Conservation (phyloP, 1,140 invertebrate species). For the Neodiprion lecontei region DNA sequence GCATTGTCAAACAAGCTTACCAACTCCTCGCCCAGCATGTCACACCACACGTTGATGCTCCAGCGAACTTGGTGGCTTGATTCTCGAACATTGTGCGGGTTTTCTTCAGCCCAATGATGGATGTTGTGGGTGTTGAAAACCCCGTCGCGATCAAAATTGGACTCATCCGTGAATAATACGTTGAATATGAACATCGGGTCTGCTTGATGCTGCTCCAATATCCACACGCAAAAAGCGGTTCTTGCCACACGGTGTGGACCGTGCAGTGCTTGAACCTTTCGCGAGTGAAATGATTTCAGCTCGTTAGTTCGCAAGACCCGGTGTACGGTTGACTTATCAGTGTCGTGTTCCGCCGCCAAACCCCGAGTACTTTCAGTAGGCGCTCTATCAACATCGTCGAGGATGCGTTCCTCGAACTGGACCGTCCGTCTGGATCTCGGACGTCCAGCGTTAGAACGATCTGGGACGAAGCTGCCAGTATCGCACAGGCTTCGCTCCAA, state of each 20-base stretch:
- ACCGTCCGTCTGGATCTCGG: too few relatives aligned
- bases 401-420: too few relatives aligned
- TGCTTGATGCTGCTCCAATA: conserved; percentile 19
- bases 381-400: too few relatives aligned
- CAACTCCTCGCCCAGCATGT: conserved; percentile 36
- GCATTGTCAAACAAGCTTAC: not conserved
- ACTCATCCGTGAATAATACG: conserved; percentile 49
- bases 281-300: too few relatives aligned
- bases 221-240: conserved; percentile 17
- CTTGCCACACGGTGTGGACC: not conserved
- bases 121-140: conserved; percentile 52
- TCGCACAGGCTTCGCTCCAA: too few relatives aligned
- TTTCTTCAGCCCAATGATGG: conserved; percentile 49
- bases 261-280: too few relatives aligned
- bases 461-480: too few relatives aligned
- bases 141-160: conserved; percentile 43
- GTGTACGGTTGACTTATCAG: too few relatives aligned
- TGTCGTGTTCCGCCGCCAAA: too few relatives aligned
- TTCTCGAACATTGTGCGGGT: conserved; percentile 45
- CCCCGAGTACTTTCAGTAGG: too few relatives aligned
- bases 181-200: conserved; percentile 38
- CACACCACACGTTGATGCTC: conserved; percentile 47
- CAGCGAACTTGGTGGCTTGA: conserved; percentile 46
- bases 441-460: too few relatives aligned
- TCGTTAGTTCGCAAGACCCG: too few relatives aligned